phyloP scores from a whole-genome alignment of 2,797 vertebrate species.

The Tachyglossus aculeatus region DNA sequence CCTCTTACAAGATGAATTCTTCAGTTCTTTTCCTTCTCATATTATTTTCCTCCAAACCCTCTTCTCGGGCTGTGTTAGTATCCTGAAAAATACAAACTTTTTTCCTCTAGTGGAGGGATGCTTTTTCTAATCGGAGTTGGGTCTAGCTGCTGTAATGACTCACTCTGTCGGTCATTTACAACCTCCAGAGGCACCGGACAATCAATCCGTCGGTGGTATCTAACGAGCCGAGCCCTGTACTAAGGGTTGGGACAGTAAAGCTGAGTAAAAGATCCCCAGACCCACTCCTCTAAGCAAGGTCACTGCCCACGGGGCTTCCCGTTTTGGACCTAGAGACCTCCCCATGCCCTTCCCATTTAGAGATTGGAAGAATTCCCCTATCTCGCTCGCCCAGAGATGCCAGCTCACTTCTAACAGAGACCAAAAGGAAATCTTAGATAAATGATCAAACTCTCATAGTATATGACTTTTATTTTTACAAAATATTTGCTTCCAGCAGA shows the following conservation, averaged over 20 bases:
- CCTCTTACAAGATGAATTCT: conserved; percentile 10
- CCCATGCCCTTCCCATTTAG: conserved; percentile 24
- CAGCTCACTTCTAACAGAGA: conserved; percentile 43
- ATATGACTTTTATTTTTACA: conserved; percentile 79
- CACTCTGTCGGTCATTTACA: background rate
- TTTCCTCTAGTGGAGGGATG: background rate
- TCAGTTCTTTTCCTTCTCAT: conserved; percentile 3
- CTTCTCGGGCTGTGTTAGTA: conserved; percentile 8
- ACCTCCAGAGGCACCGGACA: no score
- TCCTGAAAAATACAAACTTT: conserved; percentile 21
- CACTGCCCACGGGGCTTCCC: no score
- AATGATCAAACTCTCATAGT: conserved; percentile 72
- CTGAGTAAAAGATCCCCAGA: no score
- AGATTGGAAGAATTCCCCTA: conserved; percentile 9
- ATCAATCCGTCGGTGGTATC: no score
- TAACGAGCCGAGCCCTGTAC: no score
- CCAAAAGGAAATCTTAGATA: conserved; percentile 67
- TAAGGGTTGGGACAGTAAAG: no score
- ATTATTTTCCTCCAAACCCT: conserved; percentile 11
- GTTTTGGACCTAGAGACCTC: no score
- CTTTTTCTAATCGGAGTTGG: conserved; percentile 22
- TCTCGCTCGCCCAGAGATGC: conserved; percentile 13
- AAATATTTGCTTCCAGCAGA: conserved; percentile 82
- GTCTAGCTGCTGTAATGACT: conserved; percentile 15
- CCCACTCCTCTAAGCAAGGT: no score